Conservation (phyloP, 1,140 invertebrate genomes). For the Drosophila suzukii region DNA sequence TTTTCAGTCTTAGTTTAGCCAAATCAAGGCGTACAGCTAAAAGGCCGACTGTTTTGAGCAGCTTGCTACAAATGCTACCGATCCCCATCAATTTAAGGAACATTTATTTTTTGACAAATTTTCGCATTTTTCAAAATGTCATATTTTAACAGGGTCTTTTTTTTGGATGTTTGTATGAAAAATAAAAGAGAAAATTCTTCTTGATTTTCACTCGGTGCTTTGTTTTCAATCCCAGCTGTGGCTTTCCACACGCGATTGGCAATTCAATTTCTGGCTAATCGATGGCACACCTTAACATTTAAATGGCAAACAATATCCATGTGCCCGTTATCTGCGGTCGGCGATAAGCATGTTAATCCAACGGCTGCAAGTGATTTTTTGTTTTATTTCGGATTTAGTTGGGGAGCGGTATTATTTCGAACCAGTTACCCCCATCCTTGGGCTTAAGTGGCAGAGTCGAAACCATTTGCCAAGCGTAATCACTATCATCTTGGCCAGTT, state of each 20-base stretch:
- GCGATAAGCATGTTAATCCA: constrained; percentile 54
- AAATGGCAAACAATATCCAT: constrained; percentile 9
- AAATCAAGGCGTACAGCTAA: no score
- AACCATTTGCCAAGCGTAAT: constrained; percentile 46
- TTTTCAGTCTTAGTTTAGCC: no score
- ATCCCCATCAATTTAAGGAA: no score
- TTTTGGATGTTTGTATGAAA: no score
- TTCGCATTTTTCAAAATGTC: no score
- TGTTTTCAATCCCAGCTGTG: constrained; percentile 11
- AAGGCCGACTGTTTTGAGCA: no score
- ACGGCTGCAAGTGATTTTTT: constrained; percentile 35
- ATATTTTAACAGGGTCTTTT: no score
- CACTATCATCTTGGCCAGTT: constrained; percentile 36
- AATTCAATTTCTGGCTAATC: constrained; percentile 10
- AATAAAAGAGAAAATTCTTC: not conserved
- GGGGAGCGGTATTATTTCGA: constrained; percentile 5
- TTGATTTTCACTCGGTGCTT: not conserved
- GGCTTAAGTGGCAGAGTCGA: constrained; percentile 20
- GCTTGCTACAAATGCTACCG: no score
- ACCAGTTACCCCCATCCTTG: constrained; percentile 24
- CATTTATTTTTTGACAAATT: no score
- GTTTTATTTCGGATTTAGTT: constrained; percentile 1
- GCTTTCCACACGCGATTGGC: constrained; percentile 15
- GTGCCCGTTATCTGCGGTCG: constrained; percentile 18
- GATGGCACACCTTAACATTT: constrained; percentile 19